phyloP scores from a whole-genome alignment of 1,140 invertebrate genomes.

The Galendromus occidentalis region DNA sequence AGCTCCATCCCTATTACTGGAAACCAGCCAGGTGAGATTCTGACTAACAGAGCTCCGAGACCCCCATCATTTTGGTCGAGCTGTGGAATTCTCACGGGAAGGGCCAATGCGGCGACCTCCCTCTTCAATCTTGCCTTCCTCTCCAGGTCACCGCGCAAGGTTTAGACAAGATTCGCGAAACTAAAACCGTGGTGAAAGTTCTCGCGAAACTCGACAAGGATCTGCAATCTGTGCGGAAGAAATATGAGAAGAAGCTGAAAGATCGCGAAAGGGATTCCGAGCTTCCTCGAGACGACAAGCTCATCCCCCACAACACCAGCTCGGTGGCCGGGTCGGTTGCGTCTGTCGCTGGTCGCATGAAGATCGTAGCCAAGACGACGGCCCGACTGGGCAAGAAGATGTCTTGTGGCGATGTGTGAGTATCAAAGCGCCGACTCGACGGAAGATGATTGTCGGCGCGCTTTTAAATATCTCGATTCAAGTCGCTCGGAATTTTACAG shows the following conservation, averaged over 20 bases:
- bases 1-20: background rate
- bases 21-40: background rate
- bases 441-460: background rate
- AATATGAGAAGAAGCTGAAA: slow-evolving; percentile 60
- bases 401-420: slow-evolving; percentile 21
- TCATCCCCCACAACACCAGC: slow-evolving; percentile 16
- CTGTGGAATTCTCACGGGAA: no score
- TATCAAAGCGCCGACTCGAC: slow-evolving; percentile 2
- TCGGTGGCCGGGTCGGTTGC: background rate
- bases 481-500: slow-evolving; percentile 12
- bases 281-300: slow-evolving; percentile 24
- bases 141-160: slow-evolving; percentile 38
- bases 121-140: no score
- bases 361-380: slow-evolving; percentile 20
- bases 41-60: no score
- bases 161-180: slow-evolving; percentile 53
- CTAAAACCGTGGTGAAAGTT: slow-evolving; percentile 60
- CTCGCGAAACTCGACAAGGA: slow-evolving; percentile 64
- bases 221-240: slow-evolving; percentile 55
- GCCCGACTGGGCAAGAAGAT: slow-evolving; percentile 24
- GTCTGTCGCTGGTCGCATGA: slow-evolving; percentile 9
- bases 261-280: slow-evolving; percentile 20
- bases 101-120: no score
- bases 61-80: no score
- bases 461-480: background rate